Evolutionary conservation across 2,797 vertebrate species (phyloP), one percentile per base, ranked within the genome.

Genomic region (Spinibarbus caldwelli): DNA sequence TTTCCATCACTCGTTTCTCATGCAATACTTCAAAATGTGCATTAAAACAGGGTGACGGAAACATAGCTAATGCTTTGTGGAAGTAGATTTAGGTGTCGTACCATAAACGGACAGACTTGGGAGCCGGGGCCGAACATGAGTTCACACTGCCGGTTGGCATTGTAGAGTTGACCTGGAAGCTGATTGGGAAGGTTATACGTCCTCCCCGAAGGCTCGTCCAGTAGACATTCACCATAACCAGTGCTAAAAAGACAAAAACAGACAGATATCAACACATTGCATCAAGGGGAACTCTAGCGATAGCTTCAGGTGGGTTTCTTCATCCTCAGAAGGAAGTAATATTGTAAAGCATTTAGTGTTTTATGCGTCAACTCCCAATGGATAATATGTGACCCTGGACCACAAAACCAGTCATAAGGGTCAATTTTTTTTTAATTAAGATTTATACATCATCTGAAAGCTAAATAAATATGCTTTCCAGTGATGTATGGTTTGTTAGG

Each of bases 51-150:
- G 54, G 54, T 57, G 21, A n/a, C 23, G 54, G 23, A n/a, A 59
- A 26, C 54, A 59, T 11, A 11, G 54, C 54, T 12, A 59, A 59
- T n/a, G 29, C 29, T 19, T 34, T 19, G 26, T 66, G 62, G 5
- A 52, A 36, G 47, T 36, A n/a, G 12, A 36, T 36, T 54, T n/a
- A 15, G 31, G 57, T 76, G 21, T n/a, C 96, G 93, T 92, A 99
- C 98, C 97, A 98, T 93, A 88, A 98, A 98, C 0, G 98, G 97
- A 89, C 98, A 99, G 64, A 98, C 97, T 94, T 97, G 97, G n/a
- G 97, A 99, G 12, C 98, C 98, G 4, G 95, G 91, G 85, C 98
- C 98, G 91, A 99, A 99, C 88, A 97, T 98, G 80, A 99, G 95
- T 88, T 99, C 98, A 91, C 98, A 99, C 75, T 99, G 98, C 45